Conservation (phyloP, 2,113 vertebrate genomes). For the Coturnix japonica region DNA sequence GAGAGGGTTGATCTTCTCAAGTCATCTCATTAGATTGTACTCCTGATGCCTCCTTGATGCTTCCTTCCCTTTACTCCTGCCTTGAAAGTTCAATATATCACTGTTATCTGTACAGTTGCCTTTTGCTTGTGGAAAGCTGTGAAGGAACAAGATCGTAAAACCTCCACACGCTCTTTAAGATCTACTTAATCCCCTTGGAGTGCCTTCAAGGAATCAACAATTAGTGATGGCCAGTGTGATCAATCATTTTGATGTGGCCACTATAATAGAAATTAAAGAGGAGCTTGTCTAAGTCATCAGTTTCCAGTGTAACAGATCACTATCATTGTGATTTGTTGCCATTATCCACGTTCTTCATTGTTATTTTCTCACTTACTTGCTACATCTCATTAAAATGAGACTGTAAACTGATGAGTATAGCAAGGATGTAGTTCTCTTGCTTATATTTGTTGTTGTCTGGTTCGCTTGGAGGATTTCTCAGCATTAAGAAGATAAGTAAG, state of each 20-base stretch:
- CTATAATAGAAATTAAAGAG: conserved; percentile 34
- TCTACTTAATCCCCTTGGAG: not conserved
- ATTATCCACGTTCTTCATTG: conserved; percentile 44
- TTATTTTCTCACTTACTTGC: conserved; percentile 17
- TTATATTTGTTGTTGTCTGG: not conserved
- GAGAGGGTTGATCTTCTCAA: not conserved
- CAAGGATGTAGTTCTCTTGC: not conserved
- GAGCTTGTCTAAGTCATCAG: conserved; percentile 22
- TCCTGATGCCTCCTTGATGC: not conserved
- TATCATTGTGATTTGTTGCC: conserved; percentile 33
- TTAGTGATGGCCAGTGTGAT: conserved; percentile 2
- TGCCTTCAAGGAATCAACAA: conserved; percentile 37
- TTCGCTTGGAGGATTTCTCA: not conserved
- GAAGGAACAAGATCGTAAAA: conserved; percentile 37
- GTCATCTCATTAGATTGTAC: conserved; percentile 18
- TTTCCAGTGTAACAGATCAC: conserved; percentile 40
- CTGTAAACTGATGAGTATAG: not conserved
- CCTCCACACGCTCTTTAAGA: conserved; percentile 10
- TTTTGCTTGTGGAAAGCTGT: conserved; percentile 22
- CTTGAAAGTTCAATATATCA: conserved; percentile 17
- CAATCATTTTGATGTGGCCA: conserved; percentile 33
- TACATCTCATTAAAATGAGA: conserved; percentile 32
- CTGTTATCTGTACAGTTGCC: not conserved
- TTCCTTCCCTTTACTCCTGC: not conserved
- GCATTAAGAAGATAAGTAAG: not conserved